Conservation (phyloP, 2,797 vertebrate species). For the Ceyx erithaca region DNA sequence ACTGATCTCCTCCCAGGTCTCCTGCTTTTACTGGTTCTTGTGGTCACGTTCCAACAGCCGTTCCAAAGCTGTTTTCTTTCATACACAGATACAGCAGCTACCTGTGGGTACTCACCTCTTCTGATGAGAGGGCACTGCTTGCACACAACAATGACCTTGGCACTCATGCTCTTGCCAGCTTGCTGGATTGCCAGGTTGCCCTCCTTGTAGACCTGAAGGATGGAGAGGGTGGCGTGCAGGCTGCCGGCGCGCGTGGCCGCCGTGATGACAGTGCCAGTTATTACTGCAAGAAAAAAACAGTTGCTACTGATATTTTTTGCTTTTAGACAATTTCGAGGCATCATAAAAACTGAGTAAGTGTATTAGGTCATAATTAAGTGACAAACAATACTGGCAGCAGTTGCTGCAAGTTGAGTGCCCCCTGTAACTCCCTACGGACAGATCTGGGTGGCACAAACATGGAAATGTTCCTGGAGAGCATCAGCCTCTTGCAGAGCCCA, state of each 20-base stretch:
- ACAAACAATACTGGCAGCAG: background rate
- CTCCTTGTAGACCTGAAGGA: conserved; percentile 96
- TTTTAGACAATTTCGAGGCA: background rate
- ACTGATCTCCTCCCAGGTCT: no score
- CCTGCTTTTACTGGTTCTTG: background rate
- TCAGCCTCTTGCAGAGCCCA: background rate
- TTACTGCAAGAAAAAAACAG: conserved; percentile 77
- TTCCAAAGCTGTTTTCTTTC: background rate
- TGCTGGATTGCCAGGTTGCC: conserved; percentile 94
- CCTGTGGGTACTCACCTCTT: conserved; percentile 86
- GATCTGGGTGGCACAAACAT: background rate
- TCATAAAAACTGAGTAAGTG: background rate
- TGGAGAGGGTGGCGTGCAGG: conserved; percentile 90
- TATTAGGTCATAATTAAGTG: background rate
- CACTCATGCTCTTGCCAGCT: conserved; percentile 96
- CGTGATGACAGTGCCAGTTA: conserved; percentile 92
- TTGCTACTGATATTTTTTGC: background rate
- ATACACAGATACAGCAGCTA: background rate
- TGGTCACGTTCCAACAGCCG: background rate
- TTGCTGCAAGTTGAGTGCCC: background rate
- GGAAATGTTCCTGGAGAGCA: background rate
- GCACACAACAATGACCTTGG: conserved; percentile 91
- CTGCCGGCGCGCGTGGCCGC: conserved; percentile 85
- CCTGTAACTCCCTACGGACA: background rate
- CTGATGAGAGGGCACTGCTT: conserved; percentile 94